Percentiles rank a stretch among this genome's conserved stretches.
Conservation (phyloP, 2,113 vertebrate genomes). For the Pelvicachromis taeniatus region DNA sequence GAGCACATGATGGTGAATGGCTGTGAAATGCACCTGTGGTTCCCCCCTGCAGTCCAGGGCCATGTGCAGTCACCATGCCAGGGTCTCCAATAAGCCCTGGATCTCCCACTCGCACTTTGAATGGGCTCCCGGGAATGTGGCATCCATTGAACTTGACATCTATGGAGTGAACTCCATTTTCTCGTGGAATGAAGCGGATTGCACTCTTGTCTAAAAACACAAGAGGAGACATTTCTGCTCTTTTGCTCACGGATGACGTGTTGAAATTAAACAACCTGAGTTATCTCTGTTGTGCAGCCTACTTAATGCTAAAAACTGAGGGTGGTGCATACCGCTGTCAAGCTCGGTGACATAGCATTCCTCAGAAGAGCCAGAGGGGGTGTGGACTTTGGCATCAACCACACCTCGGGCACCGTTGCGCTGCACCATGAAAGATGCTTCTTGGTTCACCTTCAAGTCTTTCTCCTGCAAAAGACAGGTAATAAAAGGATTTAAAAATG, state of each 20-base stretch:
- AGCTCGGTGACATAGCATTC: conserved; percentile 91
- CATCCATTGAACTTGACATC: conserved; percentile 92
- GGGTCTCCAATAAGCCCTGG: conserved; percentile 88
- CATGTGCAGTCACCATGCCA: conserved; percentile 88
- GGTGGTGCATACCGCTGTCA: conserved; percentile 80
- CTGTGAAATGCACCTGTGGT: conserved; percentile 79
- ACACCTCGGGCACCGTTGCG: conserved; percentile 86
- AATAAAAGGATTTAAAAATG: not conserved
- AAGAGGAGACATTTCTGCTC: not conserved
- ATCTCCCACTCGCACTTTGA: conserved; percentile 93
- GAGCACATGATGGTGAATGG: not conserved
- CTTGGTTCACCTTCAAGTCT: conserved; percentile 88
- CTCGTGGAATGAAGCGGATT: conserved; percentile 91
- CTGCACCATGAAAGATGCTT: conserved; percentile 91
- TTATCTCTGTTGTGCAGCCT: not conserved
- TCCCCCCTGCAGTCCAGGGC: conserved; percentile 87
- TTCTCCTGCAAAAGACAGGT: conserved; percentile 79
- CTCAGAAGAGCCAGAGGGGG: conserved; percentile 84
- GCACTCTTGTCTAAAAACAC: conserved; percentile 81
- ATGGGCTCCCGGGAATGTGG: conserved; percentile 94
- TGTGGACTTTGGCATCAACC: conserved; percentile 90
- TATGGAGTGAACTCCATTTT: conserved; percentile 93
- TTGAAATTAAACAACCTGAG: not conserved
- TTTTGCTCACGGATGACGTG: not conserved
- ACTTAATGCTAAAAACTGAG: not conserved